These are phyloP conservation scores for Papilio demoleus DNA, from an alignment of 2,888 invertebrate species.

Conservation along the genomic window DNA sequence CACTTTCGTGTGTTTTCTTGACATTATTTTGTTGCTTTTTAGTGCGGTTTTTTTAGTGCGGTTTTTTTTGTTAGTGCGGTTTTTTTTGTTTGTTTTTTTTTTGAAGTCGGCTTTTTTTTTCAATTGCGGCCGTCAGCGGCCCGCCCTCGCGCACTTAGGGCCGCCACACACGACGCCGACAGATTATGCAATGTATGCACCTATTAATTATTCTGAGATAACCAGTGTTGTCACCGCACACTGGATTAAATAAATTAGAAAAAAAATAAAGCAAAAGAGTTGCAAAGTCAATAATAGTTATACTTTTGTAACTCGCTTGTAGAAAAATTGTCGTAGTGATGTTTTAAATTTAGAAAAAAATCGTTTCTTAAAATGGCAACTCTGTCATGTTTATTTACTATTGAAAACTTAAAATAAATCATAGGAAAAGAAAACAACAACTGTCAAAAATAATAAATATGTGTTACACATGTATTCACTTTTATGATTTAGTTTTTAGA, in stretches of 20 bases:
- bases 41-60: no score
- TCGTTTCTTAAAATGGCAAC: neutral
- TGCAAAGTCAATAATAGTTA: no score
- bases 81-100: no score
- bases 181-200: constrained; percentile 59
- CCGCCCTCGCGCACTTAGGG: constrained; percentile 67
- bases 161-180: constrained; percentile 80
- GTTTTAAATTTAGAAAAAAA: neutral
- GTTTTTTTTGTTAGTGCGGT: no score
- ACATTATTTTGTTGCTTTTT: no score
- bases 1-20: no score
- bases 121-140: constrained; percentile 78
- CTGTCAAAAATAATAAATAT: neutral
- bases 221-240: constrained; percentile 26
- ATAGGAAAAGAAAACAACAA: no score
- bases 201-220: constrained; percentile 28
- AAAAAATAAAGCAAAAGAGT: no score
- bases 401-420: neutral
- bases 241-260: no score
- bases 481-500: no score
- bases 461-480: neutral
- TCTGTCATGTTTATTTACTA: neutral
- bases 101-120: no score
- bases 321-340: neutral
- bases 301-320: no score